Base-by-base conservation (phyloP, 2,113 vertebrate species). In the Megaceryle torquata region DNA sequence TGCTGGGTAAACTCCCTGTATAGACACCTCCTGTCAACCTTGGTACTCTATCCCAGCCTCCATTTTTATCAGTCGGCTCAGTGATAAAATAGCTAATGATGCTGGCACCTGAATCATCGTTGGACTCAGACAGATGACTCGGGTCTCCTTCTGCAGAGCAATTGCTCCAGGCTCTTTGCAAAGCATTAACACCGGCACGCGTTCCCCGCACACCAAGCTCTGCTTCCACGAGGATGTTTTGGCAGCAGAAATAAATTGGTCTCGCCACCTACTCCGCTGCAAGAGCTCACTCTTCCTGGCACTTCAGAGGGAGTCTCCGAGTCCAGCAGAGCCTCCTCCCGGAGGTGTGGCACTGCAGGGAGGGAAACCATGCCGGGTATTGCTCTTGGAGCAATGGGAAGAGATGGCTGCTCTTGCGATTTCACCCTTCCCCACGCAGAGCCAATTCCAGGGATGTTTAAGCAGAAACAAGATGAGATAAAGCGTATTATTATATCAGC, bases 291-390 rank as follows among this genome's bases (percentile, higher is more conserved):
- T 95, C 89, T 35, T 61, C 61, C 74, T 59, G 11, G 67, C 33
- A 33, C 81, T 96, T 77, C 39, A 89, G 60, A 91, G 76, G 53
- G 60, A 93, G 81, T 64, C 63, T 75, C 44, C 2, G 16, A 91
- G 57, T 77, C 83, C 86, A 91, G 86, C 80, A 91, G 39, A 91
- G 65, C 61, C 86, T 91, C 89, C 77, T 93, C 81, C 48, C 0
- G 7, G 87, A 92, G 94, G 93, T 71, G 87, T 91, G 95, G 75
- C 93, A 91, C 84, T 91, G 87, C 37, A 0, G 80, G 90, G 93
- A 86, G 69, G 43, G 80, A 63, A 88, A n/a, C 63, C 74, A 89
- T 26, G 41, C 44, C 29, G 61, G 63, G n/a, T 57, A 26, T 24
- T 78, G 56, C 57, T 68, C 15, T 82, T 29, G 46, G 1, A 87